Conservation (phyloP, 2,113 vertebrate genomes). For the Lasiurus cinereus region DNA sequence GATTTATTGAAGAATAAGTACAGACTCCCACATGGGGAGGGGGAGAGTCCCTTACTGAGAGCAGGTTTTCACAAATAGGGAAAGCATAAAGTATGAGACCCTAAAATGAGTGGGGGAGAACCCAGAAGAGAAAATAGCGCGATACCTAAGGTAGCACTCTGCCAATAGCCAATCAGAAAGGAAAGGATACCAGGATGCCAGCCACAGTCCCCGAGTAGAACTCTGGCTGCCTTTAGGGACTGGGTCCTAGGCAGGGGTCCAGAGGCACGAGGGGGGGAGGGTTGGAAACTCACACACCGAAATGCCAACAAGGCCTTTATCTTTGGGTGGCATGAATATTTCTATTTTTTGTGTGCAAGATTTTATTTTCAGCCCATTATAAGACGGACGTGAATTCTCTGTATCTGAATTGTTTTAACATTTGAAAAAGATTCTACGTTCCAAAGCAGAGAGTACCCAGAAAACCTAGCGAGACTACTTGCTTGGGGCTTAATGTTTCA, state of each 20-base stretch:
- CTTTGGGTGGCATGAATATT: neutral
- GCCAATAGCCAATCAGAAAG: neutral
- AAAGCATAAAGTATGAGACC: neutral
- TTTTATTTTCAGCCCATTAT: neutral
- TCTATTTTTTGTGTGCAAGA: neutral
- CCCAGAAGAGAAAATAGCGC: neutral
- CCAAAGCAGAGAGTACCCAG: neutral
- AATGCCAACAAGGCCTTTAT: neutral
- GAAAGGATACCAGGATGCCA: neutral
- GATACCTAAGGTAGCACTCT: neutral
- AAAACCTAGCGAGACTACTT: neutral
- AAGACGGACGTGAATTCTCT: neutral
- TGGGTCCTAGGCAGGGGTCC: neutral
- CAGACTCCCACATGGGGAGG: too few species aligned
- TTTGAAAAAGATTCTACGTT: constrained; percentile 32
- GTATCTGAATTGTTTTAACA: neutral
- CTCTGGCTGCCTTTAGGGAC: neutral
- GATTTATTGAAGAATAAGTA: too few species aligned
- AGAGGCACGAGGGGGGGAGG: neutral
- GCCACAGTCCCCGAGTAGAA: rapidly evolving
- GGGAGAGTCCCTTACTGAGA: neutral
- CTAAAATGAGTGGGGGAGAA: neutral
- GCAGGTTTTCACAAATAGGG: neutral
- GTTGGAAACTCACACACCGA: neutral
- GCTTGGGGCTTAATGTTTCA: neutral